These are phyloP conservation scores for Catamblyrhynchus diadema DNA, from an alignment of 2,797 vertebrate species.

Conservation along the genomic window DNA sequence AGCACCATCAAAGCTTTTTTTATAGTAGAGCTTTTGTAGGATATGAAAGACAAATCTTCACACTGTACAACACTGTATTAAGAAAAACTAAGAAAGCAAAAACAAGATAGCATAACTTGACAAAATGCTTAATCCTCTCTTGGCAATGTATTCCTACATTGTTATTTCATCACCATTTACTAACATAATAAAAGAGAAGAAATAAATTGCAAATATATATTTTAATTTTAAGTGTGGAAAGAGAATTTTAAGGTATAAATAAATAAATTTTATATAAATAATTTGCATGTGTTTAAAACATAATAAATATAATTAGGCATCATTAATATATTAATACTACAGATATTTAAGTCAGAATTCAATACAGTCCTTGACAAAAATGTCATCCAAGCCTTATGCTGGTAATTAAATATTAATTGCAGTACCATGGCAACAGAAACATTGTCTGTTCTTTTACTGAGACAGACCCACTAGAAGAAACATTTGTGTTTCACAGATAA, in stretches of 20 bases:
- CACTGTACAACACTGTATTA: not conserved
- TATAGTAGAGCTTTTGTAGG: not conserved
- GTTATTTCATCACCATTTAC: not conserved
- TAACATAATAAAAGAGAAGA: not conserved
- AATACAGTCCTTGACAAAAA: not conserved
- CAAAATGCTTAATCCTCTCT: not conserved
- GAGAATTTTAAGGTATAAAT: not conserved
- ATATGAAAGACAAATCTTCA: not conserved
- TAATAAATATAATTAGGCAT: not conserved
- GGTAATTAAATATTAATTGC: constrained; percentile 66
- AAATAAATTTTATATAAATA: not conserved
- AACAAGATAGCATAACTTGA: not conserved
- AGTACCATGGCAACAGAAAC: constrained; percentile 52
- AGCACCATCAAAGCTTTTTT: not conserved
- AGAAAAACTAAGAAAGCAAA: not conserved
- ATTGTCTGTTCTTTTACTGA: not conserved
- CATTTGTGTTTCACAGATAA: constrained; percentile 15
- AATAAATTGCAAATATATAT: not conserved
- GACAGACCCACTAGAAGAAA: not conserved
- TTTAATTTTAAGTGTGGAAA: not conserved
- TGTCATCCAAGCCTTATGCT: not conserved
- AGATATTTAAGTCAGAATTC: not conserved
- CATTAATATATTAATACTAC: not conserved
- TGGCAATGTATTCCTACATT: not conserved
- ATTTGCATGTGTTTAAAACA: not conserved